Percentiles rank a stretch among this genome's conserved stretches.
These are phyloP conservation scores for Condylostylus longicornis DNA, from an alignment of 1,140 invertebrate genomes.

Conservation along the genomic window DNA sequence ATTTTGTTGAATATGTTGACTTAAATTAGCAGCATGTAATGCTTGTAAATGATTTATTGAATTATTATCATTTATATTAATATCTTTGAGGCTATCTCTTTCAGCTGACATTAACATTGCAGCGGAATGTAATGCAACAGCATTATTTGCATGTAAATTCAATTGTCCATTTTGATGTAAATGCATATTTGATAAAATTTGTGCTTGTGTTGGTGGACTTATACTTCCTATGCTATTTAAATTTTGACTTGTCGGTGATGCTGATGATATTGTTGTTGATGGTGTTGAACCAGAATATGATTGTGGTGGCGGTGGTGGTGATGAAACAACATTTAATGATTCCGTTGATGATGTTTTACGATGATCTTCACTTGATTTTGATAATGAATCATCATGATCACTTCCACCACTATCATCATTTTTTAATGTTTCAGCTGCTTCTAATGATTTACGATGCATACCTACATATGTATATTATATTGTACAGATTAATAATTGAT, in stretches of 20 bases:
- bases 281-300: conserved; percentile 18
- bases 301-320: conserved; percentile 13
- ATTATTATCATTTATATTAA: conserved; percentile 20
- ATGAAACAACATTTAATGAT: conserved; percentile 26
- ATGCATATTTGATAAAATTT: background rate
- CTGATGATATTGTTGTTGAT: conserved; percentile 3
- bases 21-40: too few relatives aligned
- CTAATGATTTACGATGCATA: conserved; percentile 97
- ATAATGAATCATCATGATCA: conserved; percentile 24
- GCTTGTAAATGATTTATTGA: too few relatives aligned
- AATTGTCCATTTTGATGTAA: background rate
- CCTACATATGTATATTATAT: conserved; percentile 55
- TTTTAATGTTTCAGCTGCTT: conserved; percentile 89
- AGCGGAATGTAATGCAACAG: conserved; percentile 11
- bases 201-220: too few relatives aligned
- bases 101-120: conserved; percentile 22
- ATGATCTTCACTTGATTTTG: conserved; percentile 23
- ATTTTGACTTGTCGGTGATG: conserved; percentile 5
- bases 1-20: too few relatives aligned
- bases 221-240: too few relatives aligned
- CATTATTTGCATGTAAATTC: background rate
- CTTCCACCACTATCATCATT: conserved; percentile 46
- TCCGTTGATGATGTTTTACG: conserved; percentile 23
- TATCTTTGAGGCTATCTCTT: conserved; percentile 30
- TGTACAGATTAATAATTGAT: too few relatives aligned